Base-by-base conservation (phyloP, 2,113 vertebrate species). In the Odontesthes bonariensis region DNA sequence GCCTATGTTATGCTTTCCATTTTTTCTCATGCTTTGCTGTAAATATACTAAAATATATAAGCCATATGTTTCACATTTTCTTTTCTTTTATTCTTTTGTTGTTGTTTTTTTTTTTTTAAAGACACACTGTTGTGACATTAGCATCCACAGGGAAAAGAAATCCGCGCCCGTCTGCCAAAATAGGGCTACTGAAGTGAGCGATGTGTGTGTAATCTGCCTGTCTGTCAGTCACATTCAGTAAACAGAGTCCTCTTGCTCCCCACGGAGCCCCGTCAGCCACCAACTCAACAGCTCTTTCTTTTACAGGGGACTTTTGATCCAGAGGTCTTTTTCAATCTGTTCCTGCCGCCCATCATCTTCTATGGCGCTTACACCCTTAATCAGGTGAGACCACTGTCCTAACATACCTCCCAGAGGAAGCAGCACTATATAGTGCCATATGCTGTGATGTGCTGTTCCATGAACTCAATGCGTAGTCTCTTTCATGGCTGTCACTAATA, bases 241-340 rank as follows among this genome's bases (percentile, higher is more conserved):
- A 79, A 81, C 17, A 8, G 67, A 58, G 59, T 67, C 65, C 46
- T 66, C 54, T 23, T 19, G 42, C 63, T 84, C 78, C 75, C 75
- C 11, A 19, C n/a, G 67, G 82, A 87, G 69, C 0, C 49, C 68
- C 76, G 87, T 88, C 86, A 82, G 19, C 81, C 81, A 83, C 58
- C 35, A 51, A 62, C 81, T 81, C 69, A 79, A 77, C 61, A 13
- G n/a, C 86, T 40, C 90, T 65, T 93, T 92, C 85, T 87, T 87
- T 94, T 88, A 57, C 91, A 96, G 95, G 95, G 94, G 92, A 95
- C 94, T n/a, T 97, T 97, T 90, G 95, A 97, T 88, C 96, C 94
- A 67, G 94, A 95, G 80, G 94, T 97, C 80, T 96, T 97, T 91
- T 96, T 96, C 94, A 96, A 96, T 75, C 94, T 97, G 86, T 92